phyloP scores from a whole-genome alignment of 1,140 invertebrate genomes.

The Zaprionus ornatus region DNA sequence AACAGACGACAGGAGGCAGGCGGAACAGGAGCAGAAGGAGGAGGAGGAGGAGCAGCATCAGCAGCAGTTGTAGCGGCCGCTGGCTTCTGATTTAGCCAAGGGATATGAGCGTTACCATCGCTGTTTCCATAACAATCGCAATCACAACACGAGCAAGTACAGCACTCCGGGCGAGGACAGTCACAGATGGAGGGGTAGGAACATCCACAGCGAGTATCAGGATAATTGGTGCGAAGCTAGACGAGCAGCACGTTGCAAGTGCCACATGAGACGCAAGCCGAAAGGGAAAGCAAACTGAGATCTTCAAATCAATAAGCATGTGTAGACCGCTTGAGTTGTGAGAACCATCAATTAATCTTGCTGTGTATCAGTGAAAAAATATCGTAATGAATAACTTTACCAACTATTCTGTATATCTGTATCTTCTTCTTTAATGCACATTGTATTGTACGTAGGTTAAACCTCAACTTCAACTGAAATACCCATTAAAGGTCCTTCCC shows the following conservation, averaged over 20 bases:
- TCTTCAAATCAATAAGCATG: neutral
- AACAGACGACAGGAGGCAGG: constrained; percentile 7
- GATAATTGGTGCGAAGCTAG: constrained; percentile 57
- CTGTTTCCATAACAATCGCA: constrained; percentile 73
- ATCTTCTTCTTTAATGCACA: neutral
- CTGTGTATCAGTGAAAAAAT: neutral
- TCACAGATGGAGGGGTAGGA: constrained; percentile 19
- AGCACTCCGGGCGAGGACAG: neutral
- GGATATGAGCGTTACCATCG: constrained; percentile 56
- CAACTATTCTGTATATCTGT: too few relatives aligned
- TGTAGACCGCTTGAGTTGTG: neutral
- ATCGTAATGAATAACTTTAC: too few relatives aligned
- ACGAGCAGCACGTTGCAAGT: constrained; percentile 30
- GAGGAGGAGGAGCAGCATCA: neutral
- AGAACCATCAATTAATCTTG: neutral
- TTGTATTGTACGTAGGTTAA: neutral
- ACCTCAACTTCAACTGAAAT: neutral
- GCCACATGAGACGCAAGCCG: constrained; percentile 34
- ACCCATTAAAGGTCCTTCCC: neutral
- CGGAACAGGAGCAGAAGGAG: constrained; percentile 1
- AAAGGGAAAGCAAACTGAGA: constrained; percentile 9
- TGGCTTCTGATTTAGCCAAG: constrained; percentile 52
- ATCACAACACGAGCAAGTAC: constrained; percentile 53
- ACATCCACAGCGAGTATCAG: constrained; percentile 36
- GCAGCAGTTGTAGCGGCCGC: constrained; percentile 8